Base-by-base conservation (phyloP, 37 sponge, comb jelly and placozoan species). In the Beroe forskalii region DNA sequence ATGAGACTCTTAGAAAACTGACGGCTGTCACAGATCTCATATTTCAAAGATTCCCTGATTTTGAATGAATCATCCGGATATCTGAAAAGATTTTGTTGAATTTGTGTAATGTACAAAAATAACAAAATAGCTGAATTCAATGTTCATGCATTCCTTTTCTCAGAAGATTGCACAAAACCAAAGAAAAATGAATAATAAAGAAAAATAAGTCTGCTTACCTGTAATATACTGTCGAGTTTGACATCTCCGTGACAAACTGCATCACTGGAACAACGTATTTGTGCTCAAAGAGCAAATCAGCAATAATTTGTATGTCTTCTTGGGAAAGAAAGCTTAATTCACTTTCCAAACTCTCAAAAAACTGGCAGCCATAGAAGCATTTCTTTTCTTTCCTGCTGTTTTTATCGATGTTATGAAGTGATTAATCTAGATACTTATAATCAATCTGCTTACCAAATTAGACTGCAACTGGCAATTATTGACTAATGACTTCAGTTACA, bases 331-430 rank as follows among this genome's bases (percentile, higher is more conserved):
- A 35, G 38, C 33, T 19, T 19, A 69, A 14, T 27, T 32, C 36
- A 12, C 2, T 17, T 20, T 2, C 17, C 14, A 69, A 1, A 2
- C 36, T 69, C 17, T 69, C 72, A 27, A 14, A 33, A 35, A 69
- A 69, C 37, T 69, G 72, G 39, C 32, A 69, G 19, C 72, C 72
- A 69, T 35, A 69, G 72, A 69, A 69, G 32, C 72, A 69, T 37
- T 32, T 28, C 72, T 69, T 31, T 31, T 27, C 27, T 35, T 36
- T 69, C 39, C 72, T 28, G 6, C 72, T 69, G 72, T 55, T 55
- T 20, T 55, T 55, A 55, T 55, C 60, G 60, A 17, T 55, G 9
- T 55, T 55, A 17, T 17, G 60, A n/a, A n/a, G n/a, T n/a, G n/a
- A n/a, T 55, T 55, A 55, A 55, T 17, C 17, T 55, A 17, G 60